Base-by-base conservation (phyloP, 2,113 vertebrate genomes). In the Salvelinus sp. region DNA sequence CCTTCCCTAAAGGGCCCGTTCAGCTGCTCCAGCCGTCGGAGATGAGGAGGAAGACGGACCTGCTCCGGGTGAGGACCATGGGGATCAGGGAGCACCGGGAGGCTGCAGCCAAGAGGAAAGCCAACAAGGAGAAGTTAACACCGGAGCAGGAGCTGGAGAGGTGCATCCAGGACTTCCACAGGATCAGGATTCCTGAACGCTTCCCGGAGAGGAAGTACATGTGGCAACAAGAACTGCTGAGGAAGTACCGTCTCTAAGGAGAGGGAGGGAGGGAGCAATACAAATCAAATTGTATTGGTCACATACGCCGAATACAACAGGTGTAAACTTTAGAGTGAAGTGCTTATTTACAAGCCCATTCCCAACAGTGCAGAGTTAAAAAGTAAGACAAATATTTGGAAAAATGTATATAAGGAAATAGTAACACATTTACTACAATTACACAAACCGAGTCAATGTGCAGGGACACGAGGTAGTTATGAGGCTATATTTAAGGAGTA, bases 111-210 rank as follows among this genome's bases (percentile, higher is more conserved):
- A 98, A 97, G 94, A 96, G 96, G 73, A 99, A 97, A 86, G 90
- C 94, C 0, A 90, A 94, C 72, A 98, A 97, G 88, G 97, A 98
- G 90, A 99, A 97, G 96, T 90, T 98, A 65, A 98, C 97, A 0
- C 95, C 97, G 0, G 97, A 97, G 89, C 97, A 99, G 77, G 97
- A 99, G 94, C 91, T 99, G 78, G 95, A 98, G 82, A 98, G 96
- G 82, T 99, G 98, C 76, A 99, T 99, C 91, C 96, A 98, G 92
- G 98, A 99, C 95, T 98, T 98, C 93, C 94, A 95, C 12, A 96
- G 96, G 83, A 99, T 99, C 85, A 95, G 96, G 90, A 99, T 99
- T 84, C 98, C 98, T 0, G 96, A 97, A 54, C 95, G 88, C 81
- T 99, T 99, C 88, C 97, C 97, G 0, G 96, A 99, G 89, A 95